Conservation (phyloP, 2,113 vertebrate species). For the Ramphastos sulfuratus region DNA sequence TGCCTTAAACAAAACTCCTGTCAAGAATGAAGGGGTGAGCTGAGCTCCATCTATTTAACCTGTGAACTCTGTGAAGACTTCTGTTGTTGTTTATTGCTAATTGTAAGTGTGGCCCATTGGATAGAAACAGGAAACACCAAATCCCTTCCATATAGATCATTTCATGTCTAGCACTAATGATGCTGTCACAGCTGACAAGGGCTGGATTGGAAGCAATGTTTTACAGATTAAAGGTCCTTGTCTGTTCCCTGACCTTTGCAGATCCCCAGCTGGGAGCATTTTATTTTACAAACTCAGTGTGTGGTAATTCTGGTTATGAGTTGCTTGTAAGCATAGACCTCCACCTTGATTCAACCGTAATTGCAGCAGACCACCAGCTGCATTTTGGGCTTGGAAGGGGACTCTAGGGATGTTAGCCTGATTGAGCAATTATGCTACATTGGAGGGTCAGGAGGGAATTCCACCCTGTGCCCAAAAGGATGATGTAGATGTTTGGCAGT, state of each 20-base stretch:
- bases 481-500: not conserved
- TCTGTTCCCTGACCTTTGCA: slow-evolving; percentile 5
- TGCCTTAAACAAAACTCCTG: not conserved
- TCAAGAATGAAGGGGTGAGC: not conserved
- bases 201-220: not conserved
- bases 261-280: not conserved
- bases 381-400: not conserved
- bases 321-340: not conserved
- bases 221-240: not conserved
- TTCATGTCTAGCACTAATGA: not conserved
- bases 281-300: not conserved
- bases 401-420: not conserved
- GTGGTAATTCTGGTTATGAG: not conserved
- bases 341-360: not conserved
- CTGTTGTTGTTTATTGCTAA: not conserved
- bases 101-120: not conserved
- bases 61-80: not conserved
- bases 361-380: not conserved
- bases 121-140: not conserved
- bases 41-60: slow-evolving; percentile 2
- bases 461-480: not conserved
- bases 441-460: not conserved
- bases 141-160: not conserved
- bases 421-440: not conserved
- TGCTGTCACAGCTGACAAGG: slow-evolving; percentile 9